Percentiles rank a stretch among this genome's conserved stretches.
Evolutionary conservation across 2,797 vertebrate genomes (phyloP).

Genomic region (Botia almorhae): DNA sequence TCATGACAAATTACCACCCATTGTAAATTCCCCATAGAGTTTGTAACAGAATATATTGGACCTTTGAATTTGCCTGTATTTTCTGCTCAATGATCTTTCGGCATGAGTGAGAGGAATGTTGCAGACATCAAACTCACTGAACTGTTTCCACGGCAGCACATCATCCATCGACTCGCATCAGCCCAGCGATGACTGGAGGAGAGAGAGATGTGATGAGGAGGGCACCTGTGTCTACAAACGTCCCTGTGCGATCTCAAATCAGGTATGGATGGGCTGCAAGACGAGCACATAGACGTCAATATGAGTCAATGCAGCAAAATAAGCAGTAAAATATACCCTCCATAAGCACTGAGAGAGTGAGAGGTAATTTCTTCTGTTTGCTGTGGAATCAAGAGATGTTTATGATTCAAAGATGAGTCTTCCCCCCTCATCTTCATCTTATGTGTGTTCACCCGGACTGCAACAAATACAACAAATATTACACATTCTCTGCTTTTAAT

Average conservation of each 20-base stretch:
- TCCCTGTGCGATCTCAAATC: neutral
- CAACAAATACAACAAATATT: too few species aligned
- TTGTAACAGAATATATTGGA: neutral
- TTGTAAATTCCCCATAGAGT: slow-evolving; percentile 2
- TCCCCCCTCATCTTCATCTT: too few species aligned
- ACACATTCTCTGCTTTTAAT: too few species aligned
- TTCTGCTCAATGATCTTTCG: slow-evolving; percentile 44
- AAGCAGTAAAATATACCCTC: too few species aligned
- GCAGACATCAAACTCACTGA: slow-evolving; percentile 22
- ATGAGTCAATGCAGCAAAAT: slow-evolving; percentile 19
- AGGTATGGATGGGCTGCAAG: neutral
- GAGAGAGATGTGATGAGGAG: neutral
- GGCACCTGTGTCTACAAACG: slow-evolving; percentile 24
- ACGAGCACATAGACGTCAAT: slow-evolving; percentile 18
- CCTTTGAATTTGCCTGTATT: too few species aligned
- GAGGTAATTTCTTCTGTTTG: too few species aligned
- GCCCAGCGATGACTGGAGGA: slow-evolving; percentile 6
- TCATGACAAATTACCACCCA: neutral
- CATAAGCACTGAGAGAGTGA: too few species aligned
- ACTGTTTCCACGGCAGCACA: neutral
- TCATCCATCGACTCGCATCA: slow-evolving; percentile 29
- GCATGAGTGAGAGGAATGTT: slow-evolving; percentile 28
- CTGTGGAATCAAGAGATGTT: neutral
- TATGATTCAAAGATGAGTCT: too few species aligned
- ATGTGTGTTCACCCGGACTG: too few species aligned